These are phyloP conservation scores for Labeo catla DNA, from an alignment of 2,113 vertebrate genomes.

Conservation along the genomic window DNA sequence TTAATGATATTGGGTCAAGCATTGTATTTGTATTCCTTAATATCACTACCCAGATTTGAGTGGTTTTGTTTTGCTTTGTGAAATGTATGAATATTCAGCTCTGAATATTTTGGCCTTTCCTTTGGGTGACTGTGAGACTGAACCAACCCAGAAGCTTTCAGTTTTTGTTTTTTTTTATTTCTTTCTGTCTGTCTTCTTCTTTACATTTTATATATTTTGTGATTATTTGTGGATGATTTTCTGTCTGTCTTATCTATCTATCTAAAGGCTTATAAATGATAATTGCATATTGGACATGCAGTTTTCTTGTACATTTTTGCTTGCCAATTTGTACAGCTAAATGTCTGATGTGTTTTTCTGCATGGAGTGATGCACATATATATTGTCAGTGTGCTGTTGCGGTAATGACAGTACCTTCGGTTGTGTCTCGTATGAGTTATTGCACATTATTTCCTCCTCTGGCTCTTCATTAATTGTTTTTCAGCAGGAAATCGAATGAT, in stretches of 20 bases:
- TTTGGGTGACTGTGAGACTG: not conserved
- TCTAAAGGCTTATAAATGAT: not conserved
- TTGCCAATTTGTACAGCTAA: not conserved
- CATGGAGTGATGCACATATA: not conserved
- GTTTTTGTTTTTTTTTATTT: not conserved
- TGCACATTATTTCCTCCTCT: constrained; percentile 23
- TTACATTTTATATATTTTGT: not conserved
- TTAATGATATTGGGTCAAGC: not conserved
- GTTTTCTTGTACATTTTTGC: not conserved
- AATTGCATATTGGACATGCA: not conserved
- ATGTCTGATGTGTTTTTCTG: not conserved
- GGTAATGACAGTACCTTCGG: constrained; percentile 18
- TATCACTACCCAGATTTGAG: not conserved
- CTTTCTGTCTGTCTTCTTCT: too few relatives aligned
- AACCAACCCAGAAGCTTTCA: not conserved
- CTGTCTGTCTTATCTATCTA: too few relatives aligned
- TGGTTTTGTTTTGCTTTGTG: not conserved
- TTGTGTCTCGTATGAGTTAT: constrained; percentile 48
- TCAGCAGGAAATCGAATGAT: constrained; percentile 43
- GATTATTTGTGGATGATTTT: not conserved
- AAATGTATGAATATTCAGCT: too few relatives aligned
- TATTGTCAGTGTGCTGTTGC: not conserved
- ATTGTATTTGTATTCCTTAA: not conserved
- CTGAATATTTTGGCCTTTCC: not conserved
- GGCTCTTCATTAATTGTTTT: constrained; percentile 59